These are phyloP conservation scores for Gastracanthus pulcherrimus DNA, from an alignment of 2,888 invertebrate species.

Conservation along the genomic window DNA sequence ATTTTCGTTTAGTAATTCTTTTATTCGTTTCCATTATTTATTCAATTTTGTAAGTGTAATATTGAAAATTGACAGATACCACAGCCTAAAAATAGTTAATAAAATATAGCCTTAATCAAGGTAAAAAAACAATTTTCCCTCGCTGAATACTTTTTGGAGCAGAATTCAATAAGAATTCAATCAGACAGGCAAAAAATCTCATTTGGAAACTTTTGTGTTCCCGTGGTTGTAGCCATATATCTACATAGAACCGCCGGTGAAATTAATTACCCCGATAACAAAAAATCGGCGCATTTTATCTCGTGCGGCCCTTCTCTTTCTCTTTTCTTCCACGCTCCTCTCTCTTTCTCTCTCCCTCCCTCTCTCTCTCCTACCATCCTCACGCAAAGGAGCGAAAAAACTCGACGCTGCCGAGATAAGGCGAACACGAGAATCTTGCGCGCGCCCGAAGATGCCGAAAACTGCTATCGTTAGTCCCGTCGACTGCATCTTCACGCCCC, in stretches of 20 bases:
- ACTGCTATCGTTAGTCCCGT: constrained; percentile 21
- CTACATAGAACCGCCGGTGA: constrained; percentile 2
- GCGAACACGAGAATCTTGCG: neutral
- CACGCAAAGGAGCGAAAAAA: constrained; percentile 4
- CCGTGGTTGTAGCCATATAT: neutral
- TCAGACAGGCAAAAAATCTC: neutral
- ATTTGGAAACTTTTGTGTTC: neutral
- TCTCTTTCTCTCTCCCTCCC: neutral
- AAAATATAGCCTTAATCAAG: too few relatives aligned
- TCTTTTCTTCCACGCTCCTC: neutral
- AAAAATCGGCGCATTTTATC: constrained; percentile 46
- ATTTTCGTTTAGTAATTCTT: too few relatives aligned
- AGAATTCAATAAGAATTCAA: neutral
- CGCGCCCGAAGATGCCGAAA: constrained; percentile 12
- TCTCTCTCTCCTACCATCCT: neutral
- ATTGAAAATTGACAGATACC: too few relatives aligned
- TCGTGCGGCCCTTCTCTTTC: constrained; percentile 4
- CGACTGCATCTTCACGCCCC: constrained; percentile 4
- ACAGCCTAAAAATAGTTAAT: too few relatives aligned
- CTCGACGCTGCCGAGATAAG: constrained; percentile 1
- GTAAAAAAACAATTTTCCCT: too few relatives aligned
- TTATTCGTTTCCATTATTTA: too few relatives aligned
- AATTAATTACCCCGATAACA: constrained; percentile 54
- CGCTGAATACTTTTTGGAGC: too few relatives aligned
- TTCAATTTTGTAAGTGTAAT: too few relatives aligned